phyloP scores from a whole-genome alignment of 2,797 vertebrate species.

The Hephaestus fuliginosus region DNA sequence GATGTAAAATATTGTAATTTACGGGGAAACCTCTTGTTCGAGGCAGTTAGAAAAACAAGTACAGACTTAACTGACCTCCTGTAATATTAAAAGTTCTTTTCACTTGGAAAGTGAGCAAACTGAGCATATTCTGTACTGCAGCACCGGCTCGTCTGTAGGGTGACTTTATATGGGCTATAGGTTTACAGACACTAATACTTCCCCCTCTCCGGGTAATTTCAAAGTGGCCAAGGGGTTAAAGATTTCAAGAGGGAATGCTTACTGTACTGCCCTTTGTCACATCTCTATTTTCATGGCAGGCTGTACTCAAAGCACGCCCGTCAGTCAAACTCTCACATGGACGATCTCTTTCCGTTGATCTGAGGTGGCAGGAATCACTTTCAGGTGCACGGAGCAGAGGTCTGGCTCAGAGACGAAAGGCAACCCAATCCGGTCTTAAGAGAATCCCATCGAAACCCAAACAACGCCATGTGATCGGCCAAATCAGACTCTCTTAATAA shows the following conservation, averaged over 20 bases:
- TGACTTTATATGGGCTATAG: slow-evolving; percentile 51
- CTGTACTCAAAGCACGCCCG: background rate
- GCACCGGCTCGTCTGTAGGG: slow-evolving; percentile 12
- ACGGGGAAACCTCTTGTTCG: background rate
- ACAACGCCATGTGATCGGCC: too few relatives aligned
- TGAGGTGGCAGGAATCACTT: slow-evolving; percentile 52
- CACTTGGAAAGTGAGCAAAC: slow-evolving; percentile 30
- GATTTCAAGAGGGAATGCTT: slow-evolving; percentile 22
- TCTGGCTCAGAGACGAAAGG: slow-evolving; percentile 43
- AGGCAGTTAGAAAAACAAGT: background rate
- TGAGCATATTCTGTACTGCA: background rate
- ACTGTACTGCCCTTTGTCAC: slow-evolving; percentile 22
- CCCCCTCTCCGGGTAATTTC: background rate
- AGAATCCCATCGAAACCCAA: too few relatives aligned
- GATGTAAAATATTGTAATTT: background rate
- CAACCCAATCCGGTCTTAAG: slow-evolving; percentile 20
- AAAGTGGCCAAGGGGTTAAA: slow-evolving; percentile 36
- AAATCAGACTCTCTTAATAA: slow-evolving; percentile 6
- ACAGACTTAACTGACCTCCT: background rate
- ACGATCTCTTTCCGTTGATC: slow-evolving; percentile 27
- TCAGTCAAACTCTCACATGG: slow-evolving; percentile 49
- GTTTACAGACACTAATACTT: slow-evolving; percentile 58
- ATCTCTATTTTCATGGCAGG: slow-evolving; percentile 30
- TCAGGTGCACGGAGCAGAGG: slow-evolving; percentile 28
- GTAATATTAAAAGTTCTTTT: slow-evolving; percentile 11